phyloP scores from a whole-genome alignment of 2,888 invertebrate species.

The Tetranychus truncatus region DNA sequence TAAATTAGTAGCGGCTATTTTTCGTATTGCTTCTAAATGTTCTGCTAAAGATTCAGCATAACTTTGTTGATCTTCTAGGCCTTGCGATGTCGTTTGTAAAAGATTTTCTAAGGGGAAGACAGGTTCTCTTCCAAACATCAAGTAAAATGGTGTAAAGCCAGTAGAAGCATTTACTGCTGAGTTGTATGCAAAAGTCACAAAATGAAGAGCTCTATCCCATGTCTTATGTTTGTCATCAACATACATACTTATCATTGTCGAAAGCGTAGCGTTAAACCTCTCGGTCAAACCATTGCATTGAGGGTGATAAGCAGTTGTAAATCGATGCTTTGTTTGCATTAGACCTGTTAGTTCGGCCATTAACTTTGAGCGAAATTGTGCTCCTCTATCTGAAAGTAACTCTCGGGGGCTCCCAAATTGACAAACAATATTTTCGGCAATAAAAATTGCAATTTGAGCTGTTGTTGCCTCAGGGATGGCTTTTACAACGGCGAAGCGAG shows the following conservation, averaged over 20 bases:
- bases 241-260: constrained; percentile 23
- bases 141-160: constrained; percentile 22
- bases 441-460: constrained; percentile 19
- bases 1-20: neutral
- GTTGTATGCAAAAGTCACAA: constrained; percentile 25
- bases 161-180: constrained; percentile 23
- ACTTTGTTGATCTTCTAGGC: neutral
- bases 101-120: constrained; percentile 21
- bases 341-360: neutral
- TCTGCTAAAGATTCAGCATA: neutral
- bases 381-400: constrained; percentile 23
- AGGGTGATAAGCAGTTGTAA: constrained; percentile 25
- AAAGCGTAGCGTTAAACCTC: constrained; percentile 22
- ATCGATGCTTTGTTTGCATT: constrained; percentile 15
- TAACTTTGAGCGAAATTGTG: constrained; percentile 12
- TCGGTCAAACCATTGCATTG: constrained; percentile 24
- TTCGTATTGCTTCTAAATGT: neutral
- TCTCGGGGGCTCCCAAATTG: constrained; percentile 23
- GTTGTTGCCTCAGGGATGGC: constrained; percentile 22
- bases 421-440: constrained; percentile 24
- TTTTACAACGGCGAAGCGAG: constrained; percentile 22
- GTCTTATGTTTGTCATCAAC: constrained; percentile 20
- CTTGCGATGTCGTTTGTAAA: neutral
- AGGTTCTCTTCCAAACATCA: constrained; percentile 25
- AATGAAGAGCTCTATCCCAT: constrained; percentile 25